A percentile compares a stretch with the other conserved stretches of the same genome.
Evolutionary conservation across 2,113 vertebrate genomes (phyloP).

Genomic region (Numida meleagris): DNA sequence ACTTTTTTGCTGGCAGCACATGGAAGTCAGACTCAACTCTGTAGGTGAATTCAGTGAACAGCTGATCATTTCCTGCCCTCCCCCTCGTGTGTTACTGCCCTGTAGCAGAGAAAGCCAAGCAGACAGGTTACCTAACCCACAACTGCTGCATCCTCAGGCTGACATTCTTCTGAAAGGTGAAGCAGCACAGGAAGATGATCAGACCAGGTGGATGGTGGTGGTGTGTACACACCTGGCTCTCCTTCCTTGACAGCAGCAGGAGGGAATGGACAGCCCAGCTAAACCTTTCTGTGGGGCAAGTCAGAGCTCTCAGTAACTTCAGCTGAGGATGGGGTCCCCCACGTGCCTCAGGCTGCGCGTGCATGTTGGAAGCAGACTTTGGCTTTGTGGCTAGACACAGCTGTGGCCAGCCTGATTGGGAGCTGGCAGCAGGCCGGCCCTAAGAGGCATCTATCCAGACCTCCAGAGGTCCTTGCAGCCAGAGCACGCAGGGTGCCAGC

Average conservation of each 20-base stretch:
- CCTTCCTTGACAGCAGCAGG: neutral
- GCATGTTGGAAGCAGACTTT: neutral
- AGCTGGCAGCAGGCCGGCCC: neutral
- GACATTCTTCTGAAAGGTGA: neutral
- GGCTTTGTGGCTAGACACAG: neutral
- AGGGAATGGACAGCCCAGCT: neutral
- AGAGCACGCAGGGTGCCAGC: neutral
- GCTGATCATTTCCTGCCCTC: neutral
- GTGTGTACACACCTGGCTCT: neutral
- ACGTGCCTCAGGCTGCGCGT: neutral
- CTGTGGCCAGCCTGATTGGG: neutral
- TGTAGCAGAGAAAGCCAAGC: neutral
- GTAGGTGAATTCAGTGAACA: neutral
- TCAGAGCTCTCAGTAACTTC: neutral
- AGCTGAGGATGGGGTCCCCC: neutral
- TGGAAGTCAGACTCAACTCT: neutral
- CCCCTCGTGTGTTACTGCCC: neutral
- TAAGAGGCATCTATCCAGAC: neutral
- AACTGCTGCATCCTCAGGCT: neutral
- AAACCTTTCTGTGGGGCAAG: neutral
- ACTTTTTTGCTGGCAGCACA: neutral
- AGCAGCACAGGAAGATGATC: neutral
- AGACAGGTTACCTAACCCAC: neutral
- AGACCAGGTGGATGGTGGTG: rapidly evolving
- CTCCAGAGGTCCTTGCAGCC: neutral